A percentile compares a stretch with the other conserved stretches of the same genome.
Evolutionary conservation across 2,888 invertebrate genomes (phyloP).

Genomic region (Drosophila nigritarsus): DNA sequence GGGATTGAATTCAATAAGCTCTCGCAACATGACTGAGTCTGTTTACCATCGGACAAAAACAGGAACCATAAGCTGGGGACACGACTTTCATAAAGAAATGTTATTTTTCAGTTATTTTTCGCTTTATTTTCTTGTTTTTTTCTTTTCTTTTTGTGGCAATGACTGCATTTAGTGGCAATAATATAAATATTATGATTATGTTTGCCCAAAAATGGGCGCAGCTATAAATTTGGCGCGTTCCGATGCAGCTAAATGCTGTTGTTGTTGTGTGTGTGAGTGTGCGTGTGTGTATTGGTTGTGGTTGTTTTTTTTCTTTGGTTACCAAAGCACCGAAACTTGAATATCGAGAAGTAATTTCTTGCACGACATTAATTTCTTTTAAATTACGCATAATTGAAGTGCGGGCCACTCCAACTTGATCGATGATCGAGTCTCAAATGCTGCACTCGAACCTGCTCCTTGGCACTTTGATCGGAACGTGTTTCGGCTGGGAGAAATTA

Average conservation of each 20-base stretch:
- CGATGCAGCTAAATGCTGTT: slow-evolving; percentile 49
- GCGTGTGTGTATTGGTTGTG: slow-evolving; percentile 7
- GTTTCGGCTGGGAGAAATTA: slow-evolving; percentile 55
- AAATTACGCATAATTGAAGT: slow-evolving; percentile 81
- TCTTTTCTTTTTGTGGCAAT: slow-evolving; percentile 42
- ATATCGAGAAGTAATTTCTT: slow-evolving; percentile 76
- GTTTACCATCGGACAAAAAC: background rate
- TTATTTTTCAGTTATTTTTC: background rate
- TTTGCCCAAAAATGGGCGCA: slow-evolving; percentile 46
- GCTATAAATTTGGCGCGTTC: slow-evolving; percentile 59
- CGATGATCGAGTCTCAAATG: slow-evolving; percentile 60
- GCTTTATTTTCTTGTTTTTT: background rate
- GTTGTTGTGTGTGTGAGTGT: slow-evolving; percentile 4
- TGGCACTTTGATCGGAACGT: slow-evolving; percentile 48
- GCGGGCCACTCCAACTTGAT: slow-evolving; percentile 71
- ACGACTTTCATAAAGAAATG: background rate
- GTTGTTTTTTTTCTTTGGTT: slow-evolving; percentile 2
- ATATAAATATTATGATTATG: slow-evolving; percentile 75
- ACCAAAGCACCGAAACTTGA: slow-evolving; percentile 45
- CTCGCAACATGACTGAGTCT: background rate
- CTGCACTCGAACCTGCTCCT: slow-evolving; percentile 26
- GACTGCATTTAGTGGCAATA: slow-evolving; percentile 72
- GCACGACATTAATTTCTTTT: slow-evolving; percentile 82
- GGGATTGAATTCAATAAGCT: background rate
- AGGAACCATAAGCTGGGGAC: too few relatives aligned